These are phyloP conservation scores for Orthonychiurus folsomi DNA, from an alignment of 2,888 invertebrate genomes.

Conservation along the genomic window DNA sequence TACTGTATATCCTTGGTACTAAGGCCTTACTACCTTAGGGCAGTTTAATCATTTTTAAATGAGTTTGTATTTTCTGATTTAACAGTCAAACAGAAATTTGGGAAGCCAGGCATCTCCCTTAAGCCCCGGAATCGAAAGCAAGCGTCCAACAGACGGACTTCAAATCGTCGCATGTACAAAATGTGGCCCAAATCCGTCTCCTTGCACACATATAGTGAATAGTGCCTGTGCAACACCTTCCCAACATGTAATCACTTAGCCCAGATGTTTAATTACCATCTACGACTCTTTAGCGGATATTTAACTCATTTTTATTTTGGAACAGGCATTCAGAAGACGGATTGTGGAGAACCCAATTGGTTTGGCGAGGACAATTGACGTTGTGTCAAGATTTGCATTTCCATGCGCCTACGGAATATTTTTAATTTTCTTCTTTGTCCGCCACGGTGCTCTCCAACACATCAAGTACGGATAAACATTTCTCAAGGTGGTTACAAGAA, in stretches of 20 bases:
- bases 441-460: slow-evolving; percentile 19
- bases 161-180: slow-evolving; percentile 69
- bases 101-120: slow-evolving; percentile 34
- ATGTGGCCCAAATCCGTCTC: slow-evolving; percentile 69
- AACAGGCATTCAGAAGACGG: slow-evolving; percentile 21
- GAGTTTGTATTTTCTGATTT: slow-evolving; percentile 19
- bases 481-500: too few relatives aligned
- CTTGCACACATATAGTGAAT: slow-evolving; percentile 76
- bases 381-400: slow-evolving; percentile 82
- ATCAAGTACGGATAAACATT: slow-evolving; percentile 9
- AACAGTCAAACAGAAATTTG: slow-evolving; percentile 29
- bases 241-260: neutral
- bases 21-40: neutral
- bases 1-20: neutral
- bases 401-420: slow-evolving; percentile 87
- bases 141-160: slow-evolving; percentile 54
- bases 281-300: neutral
- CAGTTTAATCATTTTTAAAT: too few relatives aligned
- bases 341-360: slow-evolving; percentile 64
- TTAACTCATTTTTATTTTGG: neutral
- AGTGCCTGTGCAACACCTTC: slow-evolving; percentile 42
- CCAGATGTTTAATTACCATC: neutral
- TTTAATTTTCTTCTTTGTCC: slow-evolving; percentile 86
- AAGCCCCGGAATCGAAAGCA: slow-evolving; percentile 16
- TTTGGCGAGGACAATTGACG: slow-evolving; percentile 67